phyloP scores from a whole-genome alignment of 92 coral and sea anemone species.

The Zoanthus gigantus region DNA sequence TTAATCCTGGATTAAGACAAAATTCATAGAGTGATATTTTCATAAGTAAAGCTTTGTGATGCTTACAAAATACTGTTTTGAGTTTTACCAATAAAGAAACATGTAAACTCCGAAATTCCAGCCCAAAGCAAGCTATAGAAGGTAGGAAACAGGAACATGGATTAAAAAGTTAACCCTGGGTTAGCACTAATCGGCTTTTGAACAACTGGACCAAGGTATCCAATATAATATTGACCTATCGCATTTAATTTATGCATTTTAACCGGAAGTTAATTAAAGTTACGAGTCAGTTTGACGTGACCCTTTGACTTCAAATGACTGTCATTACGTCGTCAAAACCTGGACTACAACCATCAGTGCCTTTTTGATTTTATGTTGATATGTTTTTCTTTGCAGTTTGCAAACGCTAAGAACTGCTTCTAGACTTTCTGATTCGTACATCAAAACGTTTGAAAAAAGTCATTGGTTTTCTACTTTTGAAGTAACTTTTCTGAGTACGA shows the following conservation, averaged over 20 bases:
- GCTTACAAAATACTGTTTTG: too few species aligned
- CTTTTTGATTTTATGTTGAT: not conserved
- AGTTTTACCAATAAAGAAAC: too few species aligned
- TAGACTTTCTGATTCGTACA: too few species aligned
- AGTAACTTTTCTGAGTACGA: not conserved
- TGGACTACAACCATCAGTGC: not conserved
- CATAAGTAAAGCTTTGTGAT: too few species aligned
- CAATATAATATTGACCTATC: not conserved
- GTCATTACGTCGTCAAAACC: not conserved
- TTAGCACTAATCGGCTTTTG: too few species aligned
- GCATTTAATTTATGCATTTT: not conserved
- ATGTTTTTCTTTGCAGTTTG: not conserved
- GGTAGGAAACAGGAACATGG: too few species aligned
- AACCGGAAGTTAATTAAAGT: slow-evolving; percentile 1
- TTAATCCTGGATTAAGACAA: too few species aligned
- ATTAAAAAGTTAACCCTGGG: too few species aligned
- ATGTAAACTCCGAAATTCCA: too few species aligned
- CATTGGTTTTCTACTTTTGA: not conserved
- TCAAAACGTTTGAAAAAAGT: not conserved
- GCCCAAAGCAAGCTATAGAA: too few species aligned
- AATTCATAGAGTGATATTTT: too few species aligned
- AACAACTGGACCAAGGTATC: too few species aligned
- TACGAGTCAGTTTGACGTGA: not conserved
- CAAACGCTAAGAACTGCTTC: not conserved
- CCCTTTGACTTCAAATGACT: not conserved